Evolutionary conservation across 2,113 vertebrate species (phyloP).

Genomic region (Sapayoa aenigma): DNA sequence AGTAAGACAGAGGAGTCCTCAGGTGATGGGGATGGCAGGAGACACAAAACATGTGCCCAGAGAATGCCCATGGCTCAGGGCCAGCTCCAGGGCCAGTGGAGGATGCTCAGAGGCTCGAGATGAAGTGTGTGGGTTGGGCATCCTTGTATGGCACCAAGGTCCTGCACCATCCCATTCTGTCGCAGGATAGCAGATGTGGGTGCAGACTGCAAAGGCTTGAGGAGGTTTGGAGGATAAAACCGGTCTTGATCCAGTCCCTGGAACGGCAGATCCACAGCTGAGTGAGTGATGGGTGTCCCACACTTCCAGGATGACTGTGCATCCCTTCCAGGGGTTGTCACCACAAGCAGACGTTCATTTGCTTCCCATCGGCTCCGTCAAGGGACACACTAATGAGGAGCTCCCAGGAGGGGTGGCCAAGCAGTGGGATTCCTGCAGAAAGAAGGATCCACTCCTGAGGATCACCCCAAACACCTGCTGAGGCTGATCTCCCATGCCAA

Average conservation of each 20-base stretch:
- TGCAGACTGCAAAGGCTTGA: neutral
- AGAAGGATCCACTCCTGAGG: neutral
- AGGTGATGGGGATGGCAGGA: neutral
- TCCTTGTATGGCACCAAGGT: neutral
- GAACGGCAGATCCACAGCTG: neutral
- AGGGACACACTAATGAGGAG: accelerated
- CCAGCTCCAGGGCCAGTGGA: neutral
- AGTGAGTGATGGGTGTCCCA: neutral
- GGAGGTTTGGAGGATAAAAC: neutral
- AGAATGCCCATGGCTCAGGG: accelerated
- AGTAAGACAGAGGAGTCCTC: neutral
- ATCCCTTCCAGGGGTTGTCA: accelerated
- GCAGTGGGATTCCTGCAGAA: neutral
- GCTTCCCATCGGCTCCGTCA: neutral
- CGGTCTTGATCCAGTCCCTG: neutral
- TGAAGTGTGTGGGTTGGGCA: neutral
- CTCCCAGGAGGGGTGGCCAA: neutral
- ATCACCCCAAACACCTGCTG: accelerated
- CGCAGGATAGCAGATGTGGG: neutral
- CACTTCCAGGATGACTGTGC: neutral
- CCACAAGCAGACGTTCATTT: accelerated
- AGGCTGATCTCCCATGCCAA: accelerated
- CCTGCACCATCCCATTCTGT: neutral
- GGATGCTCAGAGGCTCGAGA: neutral
- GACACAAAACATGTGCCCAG: neutral